These are phyloP conservation scores for Crocodylus rhombifer DNA, from an alignment of 2,797 vertebrate species.

Conservation along the genomic window DNA sequence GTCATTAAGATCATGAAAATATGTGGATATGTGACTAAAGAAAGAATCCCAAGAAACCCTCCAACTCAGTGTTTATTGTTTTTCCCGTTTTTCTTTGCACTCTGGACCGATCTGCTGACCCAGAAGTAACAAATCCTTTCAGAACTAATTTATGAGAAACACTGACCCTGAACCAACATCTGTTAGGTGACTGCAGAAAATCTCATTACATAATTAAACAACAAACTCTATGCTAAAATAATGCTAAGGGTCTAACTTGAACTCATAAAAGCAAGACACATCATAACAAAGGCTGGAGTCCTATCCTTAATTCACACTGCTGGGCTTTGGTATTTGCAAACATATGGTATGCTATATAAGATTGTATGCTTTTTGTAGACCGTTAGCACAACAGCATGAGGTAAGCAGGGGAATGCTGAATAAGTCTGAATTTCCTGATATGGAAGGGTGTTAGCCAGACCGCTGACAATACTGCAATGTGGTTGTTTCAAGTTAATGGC, in stretches of 20 bases:
- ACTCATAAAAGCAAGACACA: conserved; percentile 68
- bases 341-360: conserved; percentile 48
- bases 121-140: conserved; percentile 72
- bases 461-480: conserved; percentile 45
- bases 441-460: conserved; percentile 62
- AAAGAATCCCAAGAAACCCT: conserved; percentile 68
- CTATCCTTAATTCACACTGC: conserved; percentile 45
- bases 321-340: conserved; percentile 30
- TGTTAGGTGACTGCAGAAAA: conserved; percentile 76
- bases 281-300: conserved; percentile 59
- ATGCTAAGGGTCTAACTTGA: conserved; percentile 53
- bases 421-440: conserved; percentile 43
- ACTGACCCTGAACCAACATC: conserved; percentile 75
- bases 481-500: conserved; percentile 67
- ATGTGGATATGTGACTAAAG: conserved; percentile 64
- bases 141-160: conserved; percentile 68
- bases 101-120: conserved; percentile 75
- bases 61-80: conserved; percentile 48
- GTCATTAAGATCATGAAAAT: conserved; percentile 69
- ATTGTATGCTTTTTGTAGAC: conserved; percentile 34
- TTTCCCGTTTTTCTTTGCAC: conserved; percentile 66
- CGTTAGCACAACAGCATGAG: conserved; percentile 25
- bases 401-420: conserved; percentile 43
- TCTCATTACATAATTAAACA: conserved; percentile 80
- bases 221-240: conserved; percentile 71